These are phyloP conservation scores for Trematocara macrostoma DNA, from an alignment of 2,113 vertebrate genomes.

Conservation along the genomic window DNA sequence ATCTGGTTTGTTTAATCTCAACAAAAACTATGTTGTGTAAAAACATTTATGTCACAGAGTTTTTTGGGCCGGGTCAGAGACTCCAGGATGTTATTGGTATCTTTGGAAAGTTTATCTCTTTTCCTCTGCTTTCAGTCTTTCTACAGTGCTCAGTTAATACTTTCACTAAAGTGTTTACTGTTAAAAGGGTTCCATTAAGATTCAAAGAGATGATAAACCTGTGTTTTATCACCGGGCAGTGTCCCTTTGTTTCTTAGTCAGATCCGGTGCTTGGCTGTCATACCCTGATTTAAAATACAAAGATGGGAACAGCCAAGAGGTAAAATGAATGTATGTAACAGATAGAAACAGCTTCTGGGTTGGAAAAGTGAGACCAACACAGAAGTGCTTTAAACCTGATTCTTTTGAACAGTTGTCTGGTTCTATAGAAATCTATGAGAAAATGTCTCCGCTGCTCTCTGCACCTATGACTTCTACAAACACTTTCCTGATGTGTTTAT, in stretches of 20 bases:
- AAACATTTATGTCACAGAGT: neutral
- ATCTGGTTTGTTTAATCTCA: neutral
- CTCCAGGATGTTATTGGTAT: neutral
- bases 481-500: neutral
- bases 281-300: neutral
- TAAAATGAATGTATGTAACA: neutral
- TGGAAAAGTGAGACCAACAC: neutral
- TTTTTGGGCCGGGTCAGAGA: neutral
- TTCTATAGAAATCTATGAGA: neutral
- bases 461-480: neutral
- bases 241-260: neutral
- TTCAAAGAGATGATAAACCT: neutral
- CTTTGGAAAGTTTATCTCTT: neutral
- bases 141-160: neutral
- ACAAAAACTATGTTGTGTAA: neutral
- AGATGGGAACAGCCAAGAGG: neutral
- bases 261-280: neutral
- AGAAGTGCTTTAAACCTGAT: neutral
- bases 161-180: neutral
- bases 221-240: neutral
- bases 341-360: neutral
- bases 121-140: neutral
- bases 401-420: neutral
- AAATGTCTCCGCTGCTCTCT: neutral
- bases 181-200: neutral